These are phyloP conservation scores for Bursaphelenchus mucronatus DNA, from an alignment of 1,140 invertebrate species.

Conservation along the genomic window DNA sequence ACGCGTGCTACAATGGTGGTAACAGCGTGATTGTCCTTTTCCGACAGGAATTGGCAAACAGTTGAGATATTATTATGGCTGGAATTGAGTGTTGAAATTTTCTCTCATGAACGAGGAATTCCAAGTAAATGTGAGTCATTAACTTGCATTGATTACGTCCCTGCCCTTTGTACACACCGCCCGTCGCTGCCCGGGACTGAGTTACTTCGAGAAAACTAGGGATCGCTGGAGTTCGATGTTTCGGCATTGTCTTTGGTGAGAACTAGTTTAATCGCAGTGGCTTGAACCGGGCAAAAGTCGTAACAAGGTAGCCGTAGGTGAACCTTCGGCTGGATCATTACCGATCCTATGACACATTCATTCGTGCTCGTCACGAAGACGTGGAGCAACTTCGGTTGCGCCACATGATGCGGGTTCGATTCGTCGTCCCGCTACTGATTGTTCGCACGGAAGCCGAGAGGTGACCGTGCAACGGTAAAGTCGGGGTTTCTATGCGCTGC, in stretches of 20 bases:
- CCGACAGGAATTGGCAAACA: slow-evolving; percentile 73
- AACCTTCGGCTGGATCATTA: slow-evolving; percentile 79
- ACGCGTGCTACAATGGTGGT: slow-evolving; percentile 74
- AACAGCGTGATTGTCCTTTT: slow-evolving; percentile 68
- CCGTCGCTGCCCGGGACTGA: slow-evolving; percentile 84
- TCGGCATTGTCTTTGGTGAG: slow-evolving; percentile 65
- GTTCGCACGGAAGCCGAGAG: too few species aligned
- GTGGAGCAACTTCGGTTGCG: too few species aligned
- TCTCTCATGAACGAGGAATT: slow-evolving; percentile 80
- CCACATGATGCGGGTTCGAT: too few species aligned
- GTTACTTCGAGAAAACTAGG: slow-evolving; percentile 73
- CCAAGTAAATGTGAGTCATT: slow-evolving; percentile 79
- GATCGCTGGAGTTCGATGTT: slow-evolving; percentile 66
- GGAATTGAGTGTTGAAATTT: slow-evolving; percentile 78
- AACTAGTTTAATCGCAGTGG: slow-evolving; percentile 72
- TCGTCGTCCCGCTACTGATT: too few species aligned
- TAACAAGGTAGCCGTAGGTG: slow-evolving; percentile 82
- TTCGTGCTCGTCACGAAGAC: background rate
- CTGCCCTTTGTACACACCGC: slow-evolving; percentile 83
- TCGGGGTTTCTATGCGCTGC: too few species aligned
- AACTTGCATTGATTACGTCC: slow-evolving; percentile 79
- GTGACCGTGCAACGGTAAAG: too few species aligned
- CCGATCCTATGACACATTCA: slow-evolving; percentile 19
- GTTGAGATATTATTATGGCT: slow-evolving; percentile 74
- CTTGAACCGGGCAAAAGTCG: slow-evolving; percentile 80